Conservation (phyloP, 2,797 vertebrate species). For the Sebastes elongatus region DNA sequence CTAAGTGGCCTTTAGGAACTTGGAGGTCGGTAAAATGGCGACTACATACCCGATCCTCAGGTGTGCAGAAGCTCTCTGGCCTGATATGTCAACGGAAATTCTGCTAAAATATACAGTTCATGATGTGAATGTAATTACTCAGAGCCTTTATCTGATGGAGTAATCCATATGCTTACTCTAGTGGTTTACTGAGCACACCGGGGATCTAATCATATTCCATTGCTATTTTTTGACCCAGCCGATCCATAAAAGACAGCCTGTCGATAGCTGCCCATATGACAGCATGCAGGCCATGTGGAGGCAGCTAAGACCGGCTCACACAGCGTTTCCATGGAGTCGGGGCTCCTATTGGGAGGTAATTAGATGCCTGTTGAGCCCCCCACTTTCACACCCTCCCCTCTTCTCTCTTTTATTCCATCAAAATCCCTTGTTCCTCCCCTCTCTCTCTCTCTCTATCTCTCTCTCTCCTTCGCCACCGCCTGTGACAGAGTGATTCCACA, state of each 20-base stretch:
- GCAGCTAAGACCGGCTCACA: constrained; percentile 34
- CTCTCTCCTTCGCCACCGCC: not conserved
- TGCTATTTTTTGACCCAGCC: constrained; percentile 38
- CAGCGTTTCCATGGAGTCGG: constrained; percentile 70
- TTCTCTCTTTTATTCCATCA: constrained; percentile 44
- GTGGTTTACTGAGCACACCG: constrained; percentile 31
- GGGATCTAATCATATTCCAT: constrained; percentile 52
- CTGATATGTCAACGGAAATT: not conserved
- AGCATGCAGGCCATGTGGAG: constrained; percentile 41
- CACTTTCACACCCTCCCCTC: constrained; percentile 28
- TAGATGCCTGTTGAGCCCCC: constrained; percentile 71
- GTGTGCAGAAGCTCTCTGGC: not conserved
- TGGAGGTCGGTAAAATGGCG: too few species aligned
- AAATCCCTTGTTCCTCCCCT: constrained; percentile 22
- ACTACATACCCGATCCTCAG: not conserved
- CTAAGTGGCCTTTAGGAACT: too few species aligned
- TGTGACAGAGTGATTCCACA: constrained; percentile 47
- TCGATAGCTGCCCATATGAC: constrained; percentile 54
- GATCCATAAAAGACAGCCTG: constrained; percentile 45
- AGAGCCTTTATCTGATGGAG: not conserved
- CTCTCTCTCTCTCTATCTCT: not conserved
- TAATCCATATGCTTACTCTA: constrained; percentile 20
- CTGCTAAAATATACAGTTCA: not conserved
- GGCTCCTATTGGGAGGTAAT: constrained; percentile 70
- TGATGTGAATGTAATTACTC: not conserved